These are phyloP conservation scores for Aphidius ervi DNA, from an alignment of 1,140 invertebrate genomes.

Conservation along the genomic window DNA sequence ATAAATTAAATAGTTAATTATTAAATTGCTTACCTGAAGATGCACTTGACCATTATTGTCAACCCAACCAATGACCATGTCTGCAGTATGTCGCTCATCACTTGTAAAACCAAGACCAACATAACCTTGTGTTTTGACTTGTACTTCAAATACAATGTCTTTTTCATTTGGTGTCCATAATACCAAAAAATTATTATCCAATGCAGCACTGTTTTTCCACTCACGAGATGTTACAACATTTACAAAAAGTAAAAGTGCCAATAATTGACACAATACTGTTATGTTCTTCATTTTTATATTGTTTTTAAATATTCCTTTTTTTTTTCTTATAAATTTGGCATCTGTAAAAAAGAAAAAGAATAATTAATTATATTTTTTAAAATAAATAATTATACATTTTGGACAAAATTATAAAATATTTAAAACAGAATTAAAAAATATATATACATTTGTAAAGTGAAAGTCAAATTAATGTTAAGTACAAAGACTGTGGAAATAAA, in stretches of 20 bases:
- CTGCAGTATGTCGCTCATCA: conserved; percentile 65
- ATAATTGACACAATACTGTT: conserved; percentile 29
- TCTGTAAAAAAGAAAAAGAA: conserved; percentile 36
- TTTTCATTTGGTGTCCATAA: conserved; percentile 54
- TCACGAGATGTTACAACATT: conserved; percentile 37
- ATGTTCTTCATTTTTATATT: conserved; percentile 41
- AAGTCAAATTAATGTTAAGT: too few relatives aligned
- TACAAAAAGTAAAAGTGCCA: conserved; percentile 35
- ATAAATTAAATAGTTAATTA: too few relatives aligned
- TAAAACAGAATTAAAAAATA: neutral
- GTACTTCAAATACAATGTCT: conserved; percentile 75
- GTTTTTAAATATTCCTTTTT: neutral
- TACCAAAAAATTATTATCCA: conserved; percentile 53
- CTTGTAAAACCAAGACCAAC: conserved; percentile 77
- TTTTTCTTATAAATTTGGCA: conserved; percentile 37
- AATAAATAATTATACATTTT: too few relatives aligned
- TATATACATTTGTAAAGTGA: neutral
- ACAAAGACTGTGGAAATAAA: too few relatives aligned
- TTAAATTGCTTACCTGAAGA: conserved; percentile 59
- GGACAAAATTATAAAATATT: too few relatives aligned
- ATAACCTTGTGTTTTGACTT: conserved; percentile 75
- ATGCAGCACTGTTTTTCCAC: conserved; percentile 50
- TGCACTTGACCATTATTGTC: conserved; percentile 64
- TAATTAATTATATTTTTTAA: conserved; percentile 5
- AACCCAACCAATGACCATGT: conserved; percentile 72